Evolutionary conservation across 2,113 vertebrate species (phyloP).

Genomic region (Chascanopsetta lugubris): DNA sequence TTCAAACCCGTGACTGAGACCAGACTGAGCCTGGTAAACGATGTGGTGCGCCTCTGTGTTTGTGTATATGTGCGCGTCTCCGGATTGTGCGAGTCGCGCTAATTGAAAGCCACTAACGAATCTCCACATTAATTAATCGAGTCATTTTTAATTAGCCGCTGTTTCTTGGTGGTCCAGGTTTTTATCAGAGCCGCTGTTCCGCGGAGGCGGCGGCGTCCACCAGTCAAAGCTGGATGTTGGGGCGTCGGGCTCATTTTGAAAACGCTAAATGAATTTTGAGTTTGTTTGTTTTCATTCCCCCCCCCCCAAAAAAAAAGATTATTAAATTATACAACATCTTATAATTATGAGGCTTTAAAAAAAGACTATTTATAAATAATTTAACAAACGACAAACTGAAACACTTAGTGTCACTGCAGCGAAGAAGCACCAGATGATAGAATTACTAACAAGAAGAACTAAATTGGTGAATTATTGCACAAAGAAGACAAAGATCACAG

Average conservation of each 20-base stretch:
- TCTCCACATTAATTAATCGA: conserved; percentile 75
- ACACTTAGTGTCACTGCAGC: background rate
- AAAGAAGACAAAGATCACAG: no score
- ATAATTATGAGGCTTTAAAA: conserved; percentile 20
- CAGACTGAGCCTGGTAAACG: background rate
- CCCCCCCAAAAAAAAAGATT: conserved; percentile 1
- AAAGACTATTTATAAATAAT: conserved; percentile 11
- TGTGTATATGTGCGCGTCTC: conserved; percentile 7
- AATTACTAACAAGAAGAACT: background rate
- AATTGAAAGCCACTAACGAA: conserved; percentile 67
- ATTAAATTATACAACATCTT: conserved; percentile 20
- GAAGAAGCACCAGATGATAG: background rate
- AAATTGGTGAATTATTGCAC: background rate
- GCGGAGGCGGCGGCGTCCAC: conserved; percentile 37
- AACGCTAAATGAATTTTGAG: conserved; percentile 58
- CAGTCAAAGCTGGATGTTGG: conserved; percentile 49
- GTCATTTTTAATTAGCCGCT: conserved; percentile 78
- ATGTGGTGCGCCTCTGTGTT: background rate
- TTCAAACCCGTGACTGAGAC: background rate
- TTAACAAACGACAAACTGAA: background rate
- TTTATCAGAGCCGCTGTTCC: conserved; percentile 64
- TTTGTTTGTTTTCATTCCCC: conserved; percentile 53
- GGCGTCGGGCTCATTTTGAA: conserved; percentile 50
- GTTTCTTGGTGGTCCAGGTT: conserved; percentile 66
- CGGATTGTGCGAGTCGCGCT: conserved; percentile 30